These are phyloP conservation scores for Karalla daura DNA, from an alignment of 2,797 vertebrate species.

Conservation along the genomic window DNA sequence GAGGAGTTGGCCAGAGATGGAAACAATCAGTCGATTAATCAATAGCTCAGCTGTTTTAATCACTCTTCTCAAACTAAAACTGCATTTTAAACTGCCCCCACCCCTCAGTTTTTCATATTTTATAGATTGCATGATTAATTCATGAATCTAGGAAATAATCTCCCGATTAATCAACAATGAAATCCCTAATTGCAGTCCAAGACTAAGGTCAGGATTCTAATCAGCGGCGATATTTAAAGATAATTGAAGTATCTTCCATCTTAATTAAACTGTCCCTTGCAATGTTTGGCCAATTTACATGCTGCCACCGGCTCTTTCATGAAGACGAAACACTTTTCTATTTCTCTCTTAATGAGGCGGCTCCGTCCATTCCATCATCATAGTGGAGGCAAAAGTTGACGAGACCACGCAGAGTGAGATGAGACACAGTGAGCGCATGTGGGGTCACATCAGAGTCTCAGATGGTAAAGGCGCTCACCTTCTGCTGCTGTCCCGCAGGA, in stretches of 20 bases:
- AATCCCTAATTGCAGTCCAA: neutral
- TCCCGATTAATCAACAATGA: neutral
- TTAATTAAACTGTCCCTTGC: neutral
- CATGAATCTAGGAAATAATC: neutral
- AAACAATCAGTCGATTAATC: neutral
- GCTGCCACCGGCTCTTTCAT: neutral
- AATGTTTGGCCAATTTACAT: neutral
- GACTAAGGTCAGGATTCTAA: neutral
- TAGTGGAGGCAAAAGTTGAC: neutral
- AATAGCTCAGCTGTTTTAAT: neutral
- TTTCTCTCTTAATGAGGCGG: neutral
- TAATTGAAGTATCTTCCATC: neutral
- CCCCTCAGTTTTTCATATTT: neutral
- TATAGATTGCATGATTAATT: neutral
- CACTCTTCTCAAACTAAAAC: neutral
- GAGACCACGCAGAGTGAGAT: no score
- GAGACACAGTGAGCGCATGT: no score
- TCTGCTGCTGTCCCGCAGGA: slow-evolving; percentile 68
- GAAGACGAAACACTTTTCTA: neutral
- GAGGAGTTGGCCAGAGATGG: neutral
- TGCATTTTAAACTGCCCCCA: no score
- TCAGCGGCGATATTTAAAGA: neutral
- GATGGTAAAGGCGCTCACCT: slow-evolving; percentile 69
- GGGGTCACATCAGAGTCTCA: no score
- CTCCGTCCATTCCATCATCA: neutral